Conservation (phyloP, 2,888 invertebrate species). For the Globia sparganii region DNA sequence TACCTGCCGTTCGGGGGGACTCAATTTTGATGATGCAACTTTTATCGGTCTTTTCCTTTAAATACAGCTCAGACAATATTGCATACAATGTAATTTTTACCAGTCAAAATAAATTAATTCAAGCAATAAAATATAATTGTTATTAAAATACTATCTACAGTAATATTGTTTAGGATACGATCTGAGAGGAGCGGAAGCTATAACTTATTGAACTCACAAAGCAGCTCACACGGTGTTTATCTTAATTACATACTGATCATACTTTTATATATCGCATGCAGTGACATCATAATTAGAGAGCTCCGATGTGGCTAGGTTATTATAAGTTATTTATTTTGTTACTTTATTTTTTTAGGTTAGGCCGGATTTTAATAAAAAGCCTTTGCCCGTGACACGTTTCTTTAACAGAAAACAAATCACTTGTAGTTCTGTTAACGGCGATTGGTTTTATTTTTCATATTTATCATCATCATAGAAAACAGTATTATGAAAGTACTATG, state of each 20-base stretch:
- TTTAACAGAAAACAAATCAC: background rate
- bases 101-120: conserved; percentile 39
- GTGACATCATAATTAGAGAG: conserved; percentile 60
- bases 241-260: conserved; percentile 66
- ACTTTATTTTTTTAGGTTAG: background rate
- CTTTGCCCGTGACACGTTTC: background rate
- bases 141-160: conserved; percentile 57
- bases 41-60: background rate
- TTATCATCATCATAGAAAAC: too few relatives aligned
- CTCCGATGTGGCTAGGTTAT: background rate
- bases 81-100: conserved; percentile 21
- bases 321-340: conserved; percentile 21
- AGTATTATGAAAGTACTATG: too few relatives aligned
- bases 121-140: conserved; percentile 52
- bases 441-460: too few relatives aligned
- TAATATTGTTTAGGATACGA: conserved; percentile 59
- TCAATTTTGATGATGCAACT: background rate
- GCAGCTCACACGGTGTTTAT: conserved; percentile 59
- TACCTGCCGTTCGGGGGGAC: too few relatives aligned
- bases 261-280: conserved; percentile 53
- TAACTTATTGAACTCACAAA: conserved; percentile 62
- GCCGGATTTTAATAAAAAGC: background rate
- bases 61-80: background rate
- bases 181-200: conserved; percentile 62
- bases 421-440: too few relatives aligned